Base-by-base conservation (phyloP, 2,113 vertebrate genomes). In the Passer montanus region DNA sequence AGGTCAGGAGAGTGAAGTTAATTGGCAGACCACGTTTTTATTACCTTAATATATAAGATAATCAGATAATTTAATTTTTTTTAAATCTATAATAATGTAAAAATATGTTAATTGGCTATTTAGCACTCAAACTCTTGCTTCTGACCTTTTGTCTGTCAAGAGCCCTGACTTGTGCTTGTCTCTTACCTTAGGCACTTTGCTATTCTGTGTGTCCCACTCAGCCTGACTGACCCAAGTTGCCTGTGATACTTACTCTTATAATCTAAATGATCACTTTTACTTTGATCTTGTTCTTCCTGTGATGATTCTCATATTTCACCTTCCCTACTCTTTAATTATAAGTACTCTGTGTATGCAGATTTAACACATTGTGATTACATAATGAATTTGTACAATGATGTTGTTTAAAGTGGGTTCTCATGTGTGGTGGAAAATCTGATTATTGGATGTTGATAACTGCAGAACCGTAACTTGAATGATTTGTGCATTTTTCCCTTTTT, bases 41-140 rank as follows among this genome's bases (percentile, higher is more conserved):
- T 97, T 97, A 70, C 92, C 92, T 83, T 96, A 94, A 95, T 97
- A 70, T 95, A 81, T 90, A 96, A 59, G 92, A 59, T 96, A 95
- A 95, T 94, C 83, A 93, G 92, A 74, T 84, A 1, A 69, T 94
- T 92, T 86, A 4, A 86, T 39, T 92, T 86, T 90, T 89, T 81
- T 90, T 24, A 3, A 80, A 89, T 84, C 63, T 46, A 31, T 87
- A 93, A 78, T 93, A 86, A 92, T 86, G 76, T 84, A 86, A 94
- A 91, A 77, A 74, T 90, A 97, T 93, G 90, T 89, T 96, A 97
- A 95, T 95, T 92, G 60, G 55, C 63, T 94, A 86, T 67, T 94
- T 95, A 95, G 90, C 56, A 89, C 94, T 92, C 92, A 66, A 20
- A 74, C 44, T 86, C 60, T 89, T 93, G 72, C 92, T 96, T 92